Evolutionary conservation across 2,888 invertebrate species (phyloP).

Genomic region (Platycnemis pennipes): DNA sequence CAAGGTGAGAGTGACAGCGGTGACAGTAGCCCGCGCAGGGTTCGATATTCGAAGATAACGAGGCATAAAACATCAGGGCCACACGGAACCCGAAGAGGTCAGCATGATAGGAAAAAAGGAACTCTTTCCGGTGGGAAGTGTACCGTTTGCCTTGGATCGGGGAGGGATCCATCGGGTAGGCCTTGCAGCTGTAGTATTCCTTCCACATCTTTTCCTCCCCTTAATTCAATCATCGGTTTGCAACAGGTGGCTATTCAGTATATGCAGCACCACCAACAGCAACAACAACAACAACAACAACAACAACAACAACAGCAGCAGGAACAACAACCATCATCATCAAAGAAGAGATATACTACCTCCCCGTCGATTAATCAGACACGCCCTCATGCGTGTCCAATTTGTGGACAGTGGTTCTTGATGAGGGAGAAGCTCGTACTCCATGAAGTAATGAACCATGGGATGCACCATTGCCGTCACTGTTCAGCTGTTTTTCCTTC

Average conservation of each 20-base stretch:
- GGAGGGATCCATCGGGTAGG: slow-evolving; percentile 57
- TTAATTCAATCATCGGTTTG: slow-evolving; percentile 47
- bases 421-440: slow-evolving; percentile 73
- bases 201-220: slow-evolving; percentile 63
- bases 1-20: slow-evolving; percentile 48
- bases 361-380: slow-evolving; percentile 53
- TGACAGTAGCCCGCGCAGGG: slow-evolving; percentile 18
- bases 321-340: slow-evolving; percentile 69
- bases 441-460: slow-evolving; percentile 73
- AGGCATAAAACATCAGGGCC: background rate
- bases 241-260: slow-evolving; percentile 61
- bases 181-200: slow-evolving; percentile 62
- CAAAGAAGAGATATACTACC: slow-evolving; percentile 68
- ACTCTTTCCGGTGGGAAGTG: background rate
- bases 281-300: slow-evolving; percentile 70
- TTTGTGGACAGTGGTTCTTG: slow-evolving; percentile 74
- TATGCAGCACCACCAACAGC: slow-evolving; percentile 57
- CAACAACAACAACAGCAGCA: slow-evolving; percentile 69
- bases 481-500: slow-evolving; percentile 73
- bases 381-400: slow-evolving; percentile 71
- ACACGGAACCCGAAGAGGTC: background rate
- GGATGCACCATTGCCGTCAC: slow-evolving; percentile 73
- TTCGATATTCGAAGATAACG: background rate
- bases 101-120: slow-evolving; percentile 50
- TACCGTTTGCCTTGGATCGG: slow-evolving; percentile 45